Base-by-base conservation (phyloP, 2,888 invertebrate genomes). In the Augochlorella aurata region DNA sequence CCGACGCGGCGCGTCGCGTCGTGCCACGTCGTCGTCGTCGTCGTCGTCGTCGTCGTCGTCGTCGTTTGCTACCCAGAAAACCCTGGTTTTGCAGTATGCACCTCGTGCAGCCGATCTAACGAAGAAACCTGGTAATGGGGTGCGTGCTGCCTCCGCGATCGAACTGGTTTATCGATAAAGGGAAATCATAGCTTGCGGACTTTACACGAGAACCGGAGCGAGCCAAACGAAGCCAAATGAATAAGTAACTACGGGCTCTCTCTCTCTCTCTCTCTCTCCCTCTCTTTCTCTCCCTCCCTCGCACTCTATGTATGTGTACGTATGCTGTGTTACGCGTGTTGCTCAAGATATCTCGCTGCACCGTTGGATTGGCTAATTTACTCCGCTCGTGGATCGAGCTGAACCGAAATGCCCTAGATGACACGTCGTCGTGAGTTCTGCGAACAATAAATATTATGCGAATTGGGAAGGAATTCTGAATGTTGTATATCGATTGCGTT, bases 361-460 rank as follows among this genome's bases (percentile, higher is more conserved):
- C 84, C 83, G 88, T 89, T 90, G 87, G 79, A 86, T 90, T 80
- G 86, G 86, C 85, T 89, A 89, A 90, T 88, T 84, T 88, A 88
- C 86, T 85, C 86, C 83, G 88, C 3, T 38, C 38, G 38, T 5
- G 38, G 38, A 38, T 38, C 86, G 81, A 72, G 84, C 73, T 72
- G 81, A 79, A 82, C 78, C 74, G 81, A 83, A 86, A 86, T 85
- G 81, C 77, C 81, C 76, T 85, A 67, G 79, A 77, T 68, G 83
- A 81, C 79, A 54, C 69, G 68, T 77, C 87, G 85, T 88, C 90
- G 89, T 88, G 87, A 87, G 8, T 18, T 16, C 50, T 18, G 1
- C 5, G 18, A 50, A 18, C 50, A 16, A 18, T 50, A 1, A 18
- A 50, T 50, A 50, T 18, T 7, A 18, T 18, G 18, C 8, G 50